Conservation (phyloP, 2,113 vertebrate species). For the Dromaius novaehollandiae region DNA sequence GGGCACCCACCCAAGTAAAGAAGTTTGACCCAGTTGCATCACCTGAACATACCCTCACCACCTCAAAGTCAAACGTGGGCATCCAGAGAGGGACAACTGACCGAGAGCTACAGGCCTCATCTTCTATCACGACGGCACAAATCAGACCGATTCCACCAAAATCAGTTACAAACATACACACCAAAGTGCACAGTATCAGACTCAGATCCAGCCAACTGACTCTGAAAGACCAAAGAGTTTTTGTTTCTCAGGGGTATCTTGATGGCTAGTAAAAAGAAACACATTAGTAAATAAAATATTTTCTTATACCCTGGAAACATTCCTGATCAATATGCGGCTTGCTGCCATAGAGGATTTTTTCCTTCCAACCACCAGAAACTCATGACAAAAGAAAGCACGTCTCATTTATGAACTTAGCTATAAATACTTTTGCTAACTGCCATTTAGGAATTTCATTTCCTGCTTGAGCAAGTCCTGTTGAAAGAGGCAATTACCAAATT, state of each 20-base stretch:
- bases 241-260: not conserved
- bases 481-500: constrained; percentile 80
- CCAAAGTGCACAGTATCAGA: not conserved
- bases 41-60: no score
- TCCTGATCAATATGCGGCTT: constrained; percentile 21
- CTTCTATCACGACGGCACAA: not conserved
- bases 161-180: not conserved
- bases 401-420: constrained; percentile 73
- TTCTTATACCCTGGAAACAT: not conserved
- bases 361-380: constrained; percentile 51
- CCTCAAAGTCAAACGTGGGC: not conserved
- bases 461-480: constrained; percentile 76
- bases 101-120: not conserved
- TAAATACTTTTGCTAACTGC: constrained; percentile 77
- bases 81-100: not conserved
- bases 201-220: not conserved
- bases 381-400: constrained; percentile 62
- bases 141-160: not conserved
- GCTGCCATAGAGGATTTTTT: not conserved
- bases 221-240: not conserved
- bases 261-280: constrained; percentile 33
- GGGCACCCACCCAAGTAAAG: not conserved
- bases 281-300: constrained; percentile 40
- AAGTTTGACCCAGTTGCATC: no score
- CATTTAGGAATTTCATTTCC: constrained; percentile 76